Percentiles rank a stretch among this genome's conserved stretches.
These are phyloP conservation scores for Ptychoptera albimana DNA, from an alignment of 2,888 invertebrate species.

Conservation along the genomic window DNA sequence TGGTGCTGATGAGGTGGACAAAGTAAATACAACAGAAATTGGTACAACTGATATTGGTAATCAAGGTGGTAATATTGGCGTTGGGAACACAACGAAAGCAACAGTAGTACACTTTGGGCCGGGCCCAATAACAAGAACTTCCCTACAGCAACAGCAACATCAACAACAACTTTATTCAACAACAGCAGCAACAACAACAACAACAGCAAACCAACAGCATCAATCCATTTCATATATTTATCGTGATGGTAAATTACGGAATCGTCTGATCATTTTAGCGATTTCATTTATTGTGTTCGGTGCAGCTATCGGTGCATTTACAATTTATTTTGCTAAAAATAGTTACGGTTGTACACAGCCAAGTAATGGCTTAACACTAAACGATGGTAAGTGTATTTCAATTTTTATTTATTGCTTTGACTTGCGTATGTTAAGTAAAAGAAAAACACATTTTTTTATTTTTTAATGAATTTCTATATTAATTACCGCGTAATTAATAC, in stretches of 20 bases:
- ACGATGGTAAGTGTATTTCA: too few species aligned
- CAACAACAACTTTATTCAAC: too few species aligned
- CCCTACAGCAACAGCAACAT: constrained; percentile 10
- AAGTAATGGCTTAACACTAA: too few species aligned
- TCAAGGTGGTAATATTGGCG: constrained; percentile 7
- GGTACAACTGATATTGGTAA: constrained; percentile 3
- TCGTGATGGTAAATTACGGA: constrained; percentile 55
- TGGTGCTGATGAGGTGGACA: constrained; percentile 8
- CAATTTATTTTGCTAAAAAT: constrained; percentile 24
- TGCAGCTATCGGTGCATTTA: constrained; percentile 27
- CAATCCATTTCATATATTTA: constrained; percentile 23
- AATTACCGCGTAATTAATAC: too few species aligned
- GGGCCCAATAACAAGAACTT: constrained; percentile 14
- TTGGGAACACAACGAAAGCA: constrained; percentile 19
- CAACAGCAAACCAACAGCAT: constrained; percentile 2
- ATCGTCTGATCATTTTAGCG: constrained; percentile 29
- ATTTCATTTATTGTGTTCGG: constrained; percentile 27
- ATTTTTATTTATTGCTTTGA: too few species aligned
- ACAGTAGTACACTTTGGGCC: constrained; percentile 25
- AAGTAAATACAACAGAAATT: constrained; percentile 6
- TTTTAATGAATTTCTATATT: too few species aligned
- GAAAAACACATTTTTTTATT: too few species aligned
- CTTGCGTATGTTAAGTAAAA: too few species aligned
- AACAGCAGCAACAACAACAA: constrained; percentile 9
- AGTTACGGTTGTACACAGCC: too few species aligned